These are phyloP conservation scores for Torymus texanus DNA, from an alignment of 2,888 invertebrate genomes.

Conservation along the genomic window DNA sequence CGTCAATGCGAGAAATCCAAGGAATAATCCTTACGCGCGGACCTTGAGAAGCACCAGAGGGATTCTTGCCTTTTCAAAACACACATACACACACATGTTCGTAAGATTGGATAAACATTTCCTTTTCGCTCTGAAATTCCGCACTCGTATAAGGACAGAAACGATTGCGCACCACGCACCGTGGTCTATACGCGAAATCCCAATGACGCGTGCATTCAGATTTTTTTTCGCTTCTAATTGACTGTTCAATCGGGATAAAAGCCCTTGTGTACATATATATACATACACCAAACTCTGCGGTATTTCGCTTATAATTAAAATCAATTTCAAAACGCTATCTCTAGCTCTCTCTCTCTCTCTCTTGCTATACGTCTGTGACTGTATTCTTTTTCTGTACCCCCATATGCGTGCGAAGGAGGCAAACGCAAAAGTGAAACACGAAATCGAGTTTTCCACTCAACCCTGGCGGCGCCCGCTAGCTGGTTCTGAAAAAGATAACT, in stretches of 20 bases:
- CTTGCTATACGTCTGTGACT: too few relatives aligned
- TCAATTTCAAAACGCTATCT: too few relatives aligned
- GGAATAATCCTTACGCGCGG: slow-evolving; percentile 49
- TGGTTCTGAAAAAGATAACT: slow-evolving; percentile 53
- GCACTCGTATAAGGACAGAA: slow-evolving; percentile 1
- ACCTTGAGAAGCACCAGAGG: slow-evolving; percentile 46
- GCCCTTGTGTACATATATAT: too few relatives aligned
- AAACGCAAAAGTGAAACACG: slow-evolving; percentile 7
- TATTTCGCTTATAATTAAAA: too few relatives aligned
- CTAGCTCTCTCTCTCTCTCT: too few relatives aligned
- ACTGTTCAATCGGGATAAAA: background rate
- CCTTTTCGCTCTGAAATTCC: slow-evolving; percentile 2
- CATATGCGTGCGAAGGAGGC: too few relatives aligned
- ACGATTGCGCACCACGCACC: background rate
- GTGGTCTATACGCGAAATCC: background rate
- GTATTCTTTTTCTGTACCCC: too few relatives aligned
- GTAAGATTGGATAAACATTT: slow-evolving; percentile 1
- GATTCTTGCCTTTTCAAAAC: slow-evolving; percentile 17
- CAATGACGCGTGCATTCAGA: background rate
- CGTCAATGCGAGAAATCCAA: slow-evolving; percentile 10
- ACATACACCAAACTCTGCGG: too few relatives aligned
- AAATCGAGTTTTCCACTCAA: slow-evolving; percentile 47
- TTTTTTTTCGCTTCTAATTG: slow-evolving; percentile 10
- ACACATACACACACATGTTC: background rate
- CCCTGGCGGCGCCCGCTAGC: slow-evolving; percentile 13